These are phyloP conservation scores for Aurelia coerulea DNA, from an alignment of 30 jellyfish, hydroid and myxozoan genomes.

Conservation along the genomic window DNA sequence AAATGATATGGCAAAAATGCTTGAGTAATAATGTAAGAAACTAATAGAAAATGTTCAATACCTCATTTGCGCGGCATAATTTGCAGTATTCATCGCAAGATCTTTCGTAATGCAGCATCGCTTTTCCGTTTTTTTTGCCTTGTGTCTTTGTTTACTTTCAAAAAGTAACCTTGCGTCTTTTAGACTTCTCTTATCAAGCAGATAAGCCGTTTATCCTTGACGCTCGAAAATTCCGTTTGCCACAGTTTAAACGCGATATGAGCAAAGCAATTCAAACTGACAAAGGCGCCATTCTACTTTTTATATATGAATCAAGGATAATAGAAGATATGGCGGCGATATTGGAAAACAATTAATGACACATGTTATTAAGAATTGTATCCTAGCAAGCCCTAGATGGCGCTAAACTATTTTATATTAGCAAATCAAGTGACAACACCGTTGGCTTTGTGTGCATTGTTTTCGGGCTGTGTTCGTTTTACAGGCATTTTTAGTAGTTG, in stretches of 20 bases:
- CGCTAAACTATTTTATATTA: conserved; percentile 60
- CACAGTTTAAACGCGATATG: too few species aligned
- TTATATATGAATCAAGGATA: conserved; percentile 23
- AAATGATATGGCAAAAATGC: too few species aligned
- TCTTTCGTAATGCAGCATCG: not conserved
- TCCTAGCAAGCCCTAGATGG: conserved; percentile 52
- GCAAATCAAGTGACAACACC: conserved; percentile 45
- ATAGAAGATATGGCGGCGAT: conserved; percentile 40
- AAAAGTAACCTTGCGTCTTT: not conserved
- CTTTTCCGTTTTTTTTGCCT: not conserved
- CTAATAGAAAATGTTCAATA: too few species aligned
- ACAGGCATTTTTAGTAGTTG: conserved; percentile 53
- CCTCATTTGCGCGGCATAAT: conserved; percentile 1
- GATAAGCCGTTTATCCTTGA: too few species aligned
- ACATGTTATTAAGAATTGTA: conserved; percentile 43
- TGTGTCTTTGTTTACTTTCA: not conserved
- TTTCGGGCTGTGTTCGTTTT: conserved; percentile 55
- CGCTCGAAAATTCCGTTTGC: too few species aligned
- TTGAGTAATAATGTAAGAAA: too few species aligned
- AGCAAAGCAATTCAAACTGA: not conserved
- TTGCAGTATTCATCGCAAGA: conserved; percentile 18
- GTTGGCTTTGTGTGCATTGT: conserved; percentile 41
- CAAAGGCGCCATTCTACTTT: conserved; percentile 34
- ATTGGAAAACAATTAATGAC: conserved; percentile 41
- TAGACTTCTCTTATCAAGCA: not conserved